Conservation (phyloP, 35 echinoderm and acorn worm genomes). For the Lytechinus variegatus region DNA sequence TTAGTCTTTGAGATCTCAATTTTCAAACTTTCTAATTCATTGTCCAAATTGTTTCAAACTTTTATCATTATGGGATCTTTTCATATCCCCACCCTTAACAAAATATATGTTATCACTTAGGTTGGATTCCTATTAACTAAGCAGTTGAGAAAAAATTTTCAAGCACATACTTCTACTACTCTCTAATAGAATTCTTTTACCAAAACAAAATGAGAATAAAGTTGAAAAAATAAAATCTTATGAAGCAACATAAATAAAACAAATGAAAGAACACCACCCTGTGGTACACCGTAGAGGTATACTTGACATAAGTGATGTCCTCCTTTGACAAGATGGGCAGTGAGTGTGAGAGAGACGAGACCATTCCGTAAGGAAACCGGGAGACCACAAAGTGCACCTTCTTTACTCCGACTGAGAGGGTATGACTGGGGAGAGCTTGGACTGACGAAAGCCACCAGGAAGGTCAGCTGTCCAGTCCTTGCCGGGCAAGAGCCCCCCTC, state of each 20-base stretch:
- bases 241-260: not conserved
- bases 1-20: too few species aligned
- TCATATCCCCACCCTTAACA: too few species aligned
- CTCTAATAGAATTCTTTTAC: too few species aligned
- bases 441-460: not conserved
- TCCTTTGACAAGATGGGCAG: not conserved
- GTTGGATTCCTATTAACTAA: too few species aligned
- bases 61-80: too few species aligned
- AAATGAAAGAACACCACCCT: slow-evolving; percentile 36
- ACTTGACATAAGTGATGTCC: slow-evolving; percentile 28
- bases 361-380: not conserved
- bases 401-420: slow-evolving; percentile 16
- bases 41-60: too few species aligned
- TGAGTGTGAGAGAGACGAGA: not conserved
- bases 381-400: not conserved
- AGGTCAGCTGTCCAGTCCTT: slow-evolving; percentile 7
- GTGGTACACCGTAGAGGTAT: slow-evolving; percentile 7
- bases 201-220: too few species aligned
- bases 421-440: not conserved
- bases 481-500: not conserved
- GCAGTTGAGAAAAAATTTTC: too few species aligned
- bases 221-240: too few species aligned
- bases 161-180: too few species aligned
- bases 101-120: too few species aligned
- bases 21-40: too few species aligned